Percentiles rank a stretch among this genome's conserved stretches.
Conservation (phyloP, 2,797 vertebrate species). For the Leptodactylus fallax region DNA sequence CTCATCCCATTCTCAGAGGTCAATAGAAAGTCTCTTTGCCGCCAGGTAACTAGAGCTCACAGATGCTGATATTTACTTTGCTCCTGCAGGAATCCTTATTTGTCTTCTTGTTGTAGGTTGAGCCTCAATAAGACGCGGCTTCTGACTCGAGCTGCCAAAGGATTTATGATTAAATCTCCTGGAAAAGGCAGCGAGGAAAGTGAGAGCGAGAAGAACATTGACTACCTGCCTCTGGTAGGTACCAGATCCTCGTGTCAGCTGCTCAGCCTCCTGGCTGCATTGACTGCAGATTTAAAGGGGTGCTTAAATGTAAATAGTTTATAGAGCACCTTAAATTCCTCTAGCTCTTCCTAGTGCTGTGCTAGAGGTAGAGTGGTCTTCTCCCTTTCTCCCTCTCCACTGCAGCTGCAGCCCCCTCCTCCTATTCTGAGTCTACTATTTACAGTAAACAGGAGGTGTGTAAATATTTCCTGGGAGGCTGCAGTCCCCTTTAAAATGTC, state of each 20-base stretch:
- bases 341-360: no score
- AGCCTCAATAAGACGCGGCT: conserved; percentile 87
- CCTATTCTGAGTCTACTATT: neutral
- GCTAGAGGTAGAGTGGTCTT: neutral
- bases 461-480: no score
- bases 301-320: neutral
- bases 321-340: no score
- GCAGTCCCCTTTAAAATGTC: neutral
- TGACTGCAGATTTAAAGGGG: neutral
- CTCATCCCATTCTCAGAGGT: conserved; percentile 83
- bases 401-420: neutral
- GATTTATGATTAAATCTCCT: conserved; percentile 88
- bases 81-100: neutral
- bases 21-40: conserved; percentile 87
- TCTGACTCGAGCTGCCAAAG: conserved; percentile 86
- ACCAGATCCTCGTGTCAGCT: neutral
- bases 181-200: conserved; percentile 82
- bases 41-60: conserved; percentile 79
- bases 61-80: no score
- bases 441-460: no score
- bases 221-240: conserved; percentile 93
- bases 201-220: conserved; percentile 81
- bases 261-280: neutral
- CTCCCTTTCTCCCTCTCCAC: neutral
- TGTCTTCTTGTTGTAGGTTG: conserved; percentile 74